Evolutionary conservation across 2,797 vertebrate species (phyloP).

Genomic region (Scleropages formosus): DNA sequence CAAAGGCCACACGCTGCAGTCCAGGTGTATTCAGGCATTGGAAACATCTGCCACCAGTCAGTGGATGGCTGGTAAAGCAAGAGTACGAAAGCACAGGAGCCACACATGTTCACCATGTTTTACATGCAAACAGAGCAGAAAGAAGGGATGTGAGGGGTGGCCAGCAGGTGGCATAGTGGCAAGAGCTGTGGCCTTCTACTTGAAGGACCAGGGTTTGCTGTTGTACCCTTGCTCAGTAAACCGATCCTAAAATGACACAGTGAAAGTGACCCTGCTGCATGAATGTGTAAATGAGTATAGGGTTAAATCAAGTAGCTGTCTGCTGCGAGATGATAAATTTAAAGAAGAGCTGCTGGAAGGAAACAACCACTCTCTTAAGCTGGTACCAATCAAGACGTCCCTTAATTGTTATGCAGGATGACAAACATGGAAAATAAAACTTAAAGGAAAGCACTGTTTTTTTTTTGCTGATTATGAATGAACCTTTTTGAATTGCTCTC

Average conservation of each 20-base stretch:
- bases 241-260: too few species aligned
- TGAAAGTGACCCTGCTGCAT: too few species aligned
- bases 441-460: neutral
- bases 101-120: neutral
- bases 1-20: constrained; percentile 24
- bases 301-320: too few species aligned
- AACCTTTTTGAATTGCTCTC: constrained; percentile 4
- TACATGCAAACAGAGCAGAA: neutral
- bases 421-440: constrained; percentile 12
- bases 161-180: too few species aligned
- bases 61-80: too few species aligned
- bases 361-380: neutral
- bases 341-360: neutral
- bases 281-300: neutral
- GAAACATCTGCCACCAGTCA: constrained; percentile 30
- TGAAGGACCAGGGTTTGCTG: too few species aligned
- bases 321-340: neutral
- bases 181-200: too few species aligned
- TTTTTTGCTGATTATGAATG: constrained; percentile 8
- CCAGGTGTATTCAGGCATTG: constrained; percentile 25
- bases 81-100: neutral
- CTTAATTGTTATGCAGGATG: constrained; percentile 10
- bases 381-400: constrained; percentile 2
- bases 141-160: too few species aligned
- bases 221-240: too few species aligned